These are phyloP conservation scores for Mastomys coucha DNA, from an alignment of 2,113 vertebrate species.

Conservation along the genomic window DNA sequence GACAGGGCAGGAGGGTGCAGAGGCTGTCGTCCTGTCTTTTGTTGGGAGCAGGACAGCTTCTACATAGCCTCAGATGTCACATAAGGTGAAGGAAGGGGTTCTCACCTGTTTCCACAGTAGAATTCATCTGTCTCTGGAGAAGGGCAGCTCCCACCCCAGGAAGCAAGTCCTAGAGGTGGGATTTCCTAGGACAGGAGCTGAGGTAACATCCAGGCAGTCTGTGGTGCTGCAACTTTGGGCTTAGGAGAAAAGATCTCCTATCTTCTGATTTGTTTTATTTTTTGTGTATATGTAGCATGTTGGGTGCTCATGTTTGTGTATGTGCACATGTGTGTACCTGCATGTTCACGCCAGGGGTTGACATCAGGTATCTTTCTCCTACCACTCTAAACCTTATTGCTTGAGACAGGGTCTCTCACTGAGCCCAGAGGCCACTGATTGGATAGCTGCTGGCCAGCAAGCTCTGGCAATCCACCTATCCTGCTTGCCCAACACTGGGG, in stretches of 20 bases:
- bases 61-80: background rate
- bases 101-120: background rate
- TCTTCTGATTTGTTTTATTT: constrained; percentile 13
- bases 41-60: background rate
- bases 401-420: background rate
- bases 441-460: background rate
- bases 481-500: background rate
- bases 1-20: background rate
- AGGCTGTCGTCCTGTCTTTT: too few relatives aligned
- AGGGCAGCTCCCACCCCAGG: background rate
- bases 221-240: background rate
- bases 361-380: background rate
- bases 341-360: background rate
- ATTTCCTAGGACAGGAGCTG: background rate
- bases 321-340: background rate
- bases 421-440: background rate
- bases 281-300: background rate
- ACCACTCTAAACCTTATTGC: background rate
- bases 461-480: background rate
- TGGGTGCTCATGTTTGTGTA: background rate
- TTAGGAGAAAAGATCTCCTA: background rate
- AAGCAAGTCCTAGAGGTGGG: background rate
- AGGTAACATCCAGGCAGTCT: background rate
- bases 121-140: background rate
- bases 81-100: background rate